phyloP scores from a whole-genome alignment of 2,797 vertebrate species.

The Myotis pilosus region DNA sequence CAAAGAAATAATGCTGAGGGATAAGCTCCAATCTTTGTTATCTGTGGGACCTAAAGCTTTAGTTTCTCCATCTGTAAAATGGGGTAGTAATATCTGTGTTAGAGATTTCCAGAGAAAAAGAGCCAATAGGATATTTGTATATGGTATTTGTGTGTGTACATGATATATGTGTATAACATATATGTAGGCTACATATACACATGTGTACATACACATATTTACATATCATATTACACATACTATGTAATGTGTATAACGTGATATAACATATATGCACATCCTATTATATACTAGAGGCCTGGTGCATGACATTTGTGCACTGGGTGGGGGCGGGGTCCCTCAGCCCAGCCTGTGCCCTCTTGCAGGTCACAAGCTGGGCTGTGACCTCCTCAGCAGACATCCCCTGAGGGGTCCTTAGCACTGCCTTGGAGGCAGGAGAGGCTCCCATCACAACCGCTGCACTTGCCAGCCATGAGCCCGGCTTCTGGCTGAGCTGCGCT shows the following conservation, averaged over 20 bases:
- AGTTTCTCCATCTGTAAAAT: background rate
- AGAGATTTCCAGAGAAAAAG: background rate
- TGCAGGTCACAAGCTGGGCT: too few species aligned
- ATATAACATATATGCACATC: background rate
- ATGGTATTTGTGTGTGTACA: background rate
- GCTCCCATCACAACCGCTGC: too few species aligned
- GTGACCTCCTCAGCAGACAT: too few species aligned
- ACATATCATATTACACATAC: background rate
- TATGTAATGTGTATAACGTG: background rate
- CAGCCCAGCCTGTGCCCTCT: too few species aligned
- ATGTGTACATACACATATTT: too few species aligned
- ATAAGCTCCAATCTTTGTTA: background rate
- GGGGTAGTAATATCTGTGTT: background rate
- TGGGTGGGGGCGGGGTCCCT: too few species aligned
- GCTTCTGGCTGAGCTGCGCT: too few species aligned
- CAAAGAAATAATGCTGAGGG: conserved; percentile 2
- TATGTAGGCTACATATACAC: background rate
- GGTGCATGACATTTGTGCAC: too few species aligned
- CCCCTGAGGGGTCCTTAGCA: too few species aligned
- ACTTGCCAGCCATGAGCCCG: too few species aligned
- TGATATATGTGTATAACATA: background rate
- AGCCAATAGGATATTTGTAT: background rate
- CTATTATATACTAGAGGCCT: background rate
- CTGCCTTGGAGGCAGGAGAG: too few species aligned
- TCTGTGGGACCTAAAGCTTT: background rate